These are phyloP conservation scores for Acanthopleura granulata DNA, from an alignment of 2,888 invertebrate species.

Conservation along the genomic window DNA sequence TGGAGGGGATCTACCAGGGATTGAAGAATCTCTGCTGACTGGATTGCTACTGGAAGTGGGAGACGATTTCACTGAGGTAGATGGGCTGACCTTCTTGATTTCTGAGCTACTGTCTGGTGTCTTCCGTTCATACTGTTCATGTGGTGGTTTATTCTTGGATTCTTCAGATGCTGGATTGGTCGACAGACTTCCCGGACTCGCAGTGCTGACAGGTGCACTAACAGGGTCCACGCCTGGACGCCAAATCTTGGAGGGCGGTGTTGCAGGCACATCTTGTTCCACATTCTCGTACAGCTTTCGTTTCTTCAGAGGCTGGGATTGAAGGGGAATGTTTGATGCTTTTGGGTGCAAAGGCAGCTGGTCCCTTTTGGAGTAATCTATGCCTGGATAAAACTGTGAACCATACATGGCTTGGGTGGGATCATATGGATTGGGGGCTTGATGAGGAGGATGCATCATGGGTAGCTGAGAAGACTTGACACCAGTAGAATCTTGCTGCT, in stretches of 20 bases:
- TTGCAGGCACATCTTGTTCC: neutral
- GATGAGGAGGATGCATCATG: neutral
- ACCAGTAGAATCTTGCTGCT: neutral
- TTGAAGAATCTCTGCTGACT: neutral
- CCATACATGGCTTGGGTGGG: neutral
- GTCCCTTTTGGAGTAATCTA: neutral
- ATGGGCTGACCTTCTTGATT: neutral
- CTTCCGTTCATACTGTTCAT: neutral
- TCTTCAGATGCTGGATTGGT: too few relatives aligned
- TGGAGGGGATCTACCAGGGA: neutral
- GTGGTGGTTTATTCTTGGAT: neutral
- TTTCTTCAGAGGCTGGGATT: conserved; percentile 6
- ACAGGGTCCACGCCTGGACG: neutral
- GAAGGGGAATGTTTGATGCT: neutral
- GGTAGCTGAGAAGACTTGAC: neutral
- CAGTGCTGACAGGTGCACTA: neutral
- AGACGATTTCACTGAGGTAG: neutral
- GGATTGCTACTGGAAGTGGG: neutral
- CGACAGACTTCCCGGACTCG: neutral
- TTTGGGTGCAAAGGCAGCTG: neutral
- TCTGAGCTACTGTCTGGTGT: neutral
- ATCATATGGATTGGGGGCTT: neutral
- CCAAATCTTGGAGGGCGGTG: conserved; percentile 9
- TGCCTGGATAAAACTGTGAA: neutral
- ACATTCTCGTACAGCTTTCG: conserved; percentile 7